phyloP scores from a whole-genome alignment of 2,797 vertebrate genomes.

The Jordanella pulchra region DNA sequence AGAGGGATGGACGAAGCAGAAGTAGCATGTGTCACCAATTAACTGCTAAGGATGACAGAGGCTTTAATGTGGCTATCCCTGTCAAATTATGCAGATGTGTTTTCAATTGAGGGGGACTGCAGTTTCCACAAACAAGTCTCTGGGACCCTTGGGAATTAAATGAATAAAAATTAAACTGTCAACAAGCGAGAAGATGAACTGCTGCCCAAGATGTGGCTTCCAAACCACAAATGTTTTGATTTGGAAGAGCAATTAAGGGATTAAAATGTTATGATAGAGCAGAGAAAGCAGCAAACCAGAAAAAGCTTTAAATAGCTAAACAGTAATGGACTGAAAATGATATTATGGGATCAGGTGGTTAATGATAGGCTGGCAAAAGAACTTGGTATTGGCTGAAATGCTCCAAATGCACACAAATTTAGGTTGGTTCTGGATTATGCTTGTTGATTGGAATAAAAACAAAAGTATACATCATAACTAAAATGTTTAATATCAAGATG shows the following conservation, averaged over 20 bases:
- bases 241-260: constrained; percentile 49
- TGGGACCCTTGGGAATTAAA: constrained; percentile 53
- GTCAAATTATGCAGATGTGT: constrained; percentile 59
- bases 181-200: constrained; percentile 51
- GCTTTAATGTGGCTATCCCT: constrained; percentile 70
- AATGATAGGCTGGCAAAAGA: no score
- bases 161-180: constrained; percentile 55
- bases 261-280: constrained; percentile 42
- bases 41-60: constrained; percentile 68
- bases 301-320: constrained; percentile 15
- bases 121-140: constrained; percentile 47
- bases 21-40: constrained; percentile 68
- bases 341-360: neutral
- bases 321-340: constrained; percentile 10
- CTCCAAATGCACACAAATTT: no score
- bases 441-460: no score
- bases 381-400: no score
- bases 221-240: constrained; percentile 52
- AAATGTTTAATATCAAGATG: no score
- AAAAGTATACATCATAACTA: no score
- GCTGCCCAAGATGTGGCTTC: constrained; percentile 21
- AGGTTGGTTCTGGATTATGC: no score
- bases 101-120: constrained; percentile 48
- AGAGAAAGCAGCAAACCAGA: constrained; percentile 32
- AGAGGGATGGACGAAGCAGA: constrained; percentile 40